Base-by-base conservation (phyloP, 1,140 invertebrate species). In the Sesamia nonagrioides region DNA sequence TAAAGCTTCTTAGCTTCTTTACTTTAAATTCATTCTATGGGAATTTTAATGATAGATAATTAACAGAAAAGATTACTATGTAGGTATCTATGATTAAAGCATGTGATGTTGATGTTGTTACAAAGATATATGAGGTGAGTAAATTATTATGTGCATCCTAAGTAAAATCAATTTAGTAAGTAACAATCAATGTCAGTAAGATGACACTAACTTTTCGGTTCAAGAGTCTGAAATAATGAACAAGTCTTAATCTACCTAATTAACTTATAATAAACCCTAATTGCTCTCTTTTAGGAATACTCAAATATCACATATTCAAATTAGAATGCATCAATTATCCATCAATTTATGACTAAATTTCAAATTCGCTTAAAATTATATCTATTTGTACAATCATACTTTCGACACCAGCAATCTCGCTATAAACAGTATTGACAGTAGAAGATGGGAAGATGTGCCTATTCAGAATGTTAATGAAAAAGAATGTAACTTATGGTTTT, bases 21-120 rank as follows among this genome's bases (percentile, higher is more conserved):
- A 37, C 37, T 40, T 40, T 8, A 40, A 40, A 40, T 40, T 40
- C 37, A 1, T 3, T 2, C 1, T n/a, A 15, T n/a, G 11, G 13
- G 45, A n/a, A n/a, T 50, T 50, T n/a, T 3, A 50, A 50, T 50
- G 2, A n/a, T 0, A 4, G 45, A 50, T n/a, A 1, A 40, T 40
- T 6, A 50, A 33, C 66, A 69, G 66, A 69, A 69, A 50, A 69
- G 66, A 69, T 69, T 69, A 69, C 5, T 48, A 69, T 69, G 66
- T 69, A 56, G 27, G 27, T 27, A 17, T 42, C 35, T 63, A 18
- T 40, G 8, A 9, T 18, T 33, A 21, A 48, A 69, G 66, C 18
- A n/a, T n/a, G 1, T 18, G n/a, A 63, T 63, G 21, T 6, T 68
- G 60, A 63, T n/a, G 6, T 21, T 18, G 17, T 42, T 66, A 11